phyloP scores from a whole-genome alignment of 2,888 invertebrate genomes.

The Chaetoderma sp. region DNA sequence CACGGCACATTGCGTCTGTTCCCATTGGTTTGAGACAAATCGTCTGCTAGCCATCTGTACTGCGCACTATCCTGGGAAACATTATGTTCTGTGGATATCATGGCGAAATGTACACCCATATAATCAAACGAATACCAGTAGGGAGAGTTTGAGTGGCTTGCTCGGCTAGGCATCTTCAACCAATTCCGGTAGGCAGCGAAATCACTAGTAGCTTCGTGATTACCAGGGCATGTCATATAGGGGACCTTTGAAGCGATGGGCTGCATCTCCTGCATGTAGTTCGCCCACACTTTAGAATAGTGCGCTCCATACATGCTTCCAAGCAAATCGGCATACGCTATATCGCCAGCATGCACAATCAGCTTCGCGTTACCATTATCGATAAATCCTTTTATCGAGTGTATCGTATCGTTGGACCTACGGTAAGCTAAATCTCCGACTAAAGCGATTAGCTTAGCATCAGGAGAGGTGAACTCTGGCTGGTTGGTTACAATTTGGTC shows the following conservation, averaged over 20 bases:
- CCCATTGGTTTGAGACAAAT: slow-evolving; percentile 31
- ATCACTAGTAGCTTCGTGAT: slow-evolving; percentile 35
- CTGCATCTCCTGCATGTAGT: slow-evolving; percentile 35
- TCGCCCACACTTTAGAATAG: slow-evolving; percentile 37
- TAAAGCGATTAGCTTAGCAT: slow-evolving; percentile 21
- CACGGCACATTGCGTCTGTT: slow-evolving; percentile 35
- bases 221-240: slow-evolving; percentile 39
- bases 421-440: slow-evolving; percentile 34
- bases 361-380: slow-evolving; percentile 17
- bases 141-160: slow-evolving; percentile 27
- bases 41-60: slow-evolving; percentile 32
- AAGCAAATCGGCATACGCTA: slow-evolving; percentile 35
- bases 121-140: slow-evolving; percentile 42
- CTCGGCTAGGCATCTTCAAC: slow-evolving; percentile 30
- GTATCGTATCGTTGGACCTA: slow-evolving; percentile 28
- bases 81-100: slow-evolving; percentile 37
- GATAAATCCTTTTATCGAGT: slow-evolving; percentile 16
- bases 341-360: slow-evolving; percentile 36
- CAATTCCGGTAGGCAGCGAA: slow-evolving; percentile 39
- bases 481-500: neutral
- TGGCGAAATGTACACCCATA: slow-evolving; percentile 35
- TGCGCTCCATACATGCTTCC: slow-evolving; percentile 16
- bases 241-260: slow-evolving; percentile 31
- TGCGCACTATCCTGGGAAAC: slow-evolving; percentile 31
- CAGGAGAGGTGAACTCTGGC: neutral